Percentiles rank a stretch among this genome's conserved stretches.
These are phyloP conservation scores for Tachysurus fulvidraco DNA, from an alignment of 2,113 vertebrate genomes.

Conservation along the genomic window DNA sequence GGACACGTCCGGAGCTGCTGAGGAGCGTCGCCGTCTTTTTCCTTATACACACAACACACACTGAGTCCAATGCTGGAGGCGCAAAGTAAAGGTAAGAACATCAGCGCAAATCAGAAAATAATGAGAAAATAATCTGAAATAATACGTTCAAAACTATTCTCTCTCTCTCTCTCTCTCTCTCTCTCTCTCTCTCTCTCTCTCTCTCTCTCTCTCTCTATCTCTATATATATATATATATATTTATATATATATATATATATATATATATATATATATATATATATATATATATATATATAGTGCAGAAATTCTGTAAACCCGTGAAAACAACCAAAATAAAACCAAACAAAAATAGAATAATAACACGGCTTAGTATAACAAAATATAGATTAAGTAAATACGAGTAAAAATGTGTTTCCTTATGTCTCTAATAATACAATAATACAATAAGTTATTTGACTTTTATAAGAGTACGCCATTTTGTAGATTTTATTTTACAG, in stretches of 20 bases:
- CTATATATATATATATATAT: no score
- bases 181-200: no score
- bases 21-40: slow-evolving; percentile 3
- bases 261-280: no score
- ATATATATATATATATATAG: no score
- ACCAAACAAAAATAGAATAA: not conserved
- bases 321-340: not conserved
- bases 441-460: not conserved
- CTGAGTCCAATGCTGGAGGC: slow-evolving; percentile 41
- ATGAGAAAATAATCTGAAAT: not conserved
- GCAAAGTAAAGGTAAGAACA: slow-evolving; percentile 54
- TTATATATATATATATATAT: no score
- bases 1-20: slow-evolving; percentile 15
- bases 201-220: no score
- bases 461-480: not conserved
- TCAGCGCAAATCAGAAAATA: not conserved
- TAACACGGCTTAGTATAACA: no score
- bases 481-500: not conserved
- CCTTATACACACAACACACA: slow-evolving; percentile 15
- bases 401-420: not conserved
- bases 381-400: no score
- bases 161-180: no score
- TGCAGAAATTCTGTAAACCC: not conserved
- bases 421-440: not conserved
- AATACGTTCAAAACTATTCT: not conserved